Conservation (phyloP, 64 coral and sea anemone genomes). For the Dendronephthya gigantea region DNA sequence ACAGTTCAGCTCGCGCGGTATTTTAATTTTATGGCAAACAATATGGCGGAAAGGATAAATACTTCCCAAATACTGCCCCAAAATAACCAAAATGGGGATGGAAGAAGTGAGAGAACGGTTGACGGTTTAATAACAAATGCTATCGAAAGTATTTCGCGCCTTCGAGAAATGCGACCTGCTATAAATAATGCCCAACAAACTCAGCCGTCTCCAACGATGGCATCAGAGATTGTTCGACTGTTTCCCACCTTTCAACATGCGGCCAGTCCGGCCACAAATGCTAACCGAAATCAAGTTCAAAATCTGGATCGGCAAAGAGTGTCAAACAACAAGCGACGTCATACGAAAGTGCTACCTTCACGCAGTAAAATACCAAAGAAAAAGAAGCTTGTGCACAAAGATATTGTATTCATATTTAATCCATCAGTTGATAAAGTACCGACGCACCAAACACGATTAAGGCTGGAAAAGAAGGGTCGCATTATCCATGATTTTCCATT, state of each 20-base stretch:
- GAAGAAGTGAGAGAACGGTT: too few species aligned
- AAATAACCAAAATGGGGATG: too few species aligned
- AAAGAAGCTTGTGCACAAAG: not conserved
- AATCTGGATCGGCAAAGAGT: not conserved
- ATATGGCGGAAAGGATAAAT: too few species aligned
- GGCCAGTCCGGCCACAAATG: not conserved
- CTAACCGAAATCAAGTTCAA: not conserved
- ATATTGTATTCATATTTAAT: not conserved
- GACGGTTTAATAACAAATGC: not conserved
- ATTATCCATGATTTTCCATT: not conserved
- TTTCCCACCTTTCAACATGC: constrained; percentile 1
- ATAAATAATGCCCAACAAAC: not conserved
- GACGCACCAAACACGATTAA: not conserved
- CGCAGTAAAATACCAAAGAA: not conserved
- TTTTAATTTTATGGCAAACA: too few species aligned
- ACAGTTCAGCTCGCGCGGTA: too few species aligned
- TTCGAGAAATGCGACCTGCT: not conserved
- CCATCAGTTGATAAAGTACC: not conserved
- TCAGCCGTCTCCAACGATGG: not conserved
- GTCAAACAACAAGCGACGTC: not conserved
- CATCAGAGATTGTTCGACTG: not conserved
- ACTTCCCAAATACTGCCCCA: too few species aligned
- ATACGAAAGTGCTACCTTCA: not conserved
- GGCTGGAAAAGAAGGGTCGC: not conserved
- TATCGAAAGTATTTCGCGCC: not conserved